Percentiles rank a stretch among this genome's conserved stretches.
These are phyloP conservation scores for Drosophila subquinaria DNA, from an alignment of 2,888 invertebrate species.

Conservation along the genomic window DNA sequence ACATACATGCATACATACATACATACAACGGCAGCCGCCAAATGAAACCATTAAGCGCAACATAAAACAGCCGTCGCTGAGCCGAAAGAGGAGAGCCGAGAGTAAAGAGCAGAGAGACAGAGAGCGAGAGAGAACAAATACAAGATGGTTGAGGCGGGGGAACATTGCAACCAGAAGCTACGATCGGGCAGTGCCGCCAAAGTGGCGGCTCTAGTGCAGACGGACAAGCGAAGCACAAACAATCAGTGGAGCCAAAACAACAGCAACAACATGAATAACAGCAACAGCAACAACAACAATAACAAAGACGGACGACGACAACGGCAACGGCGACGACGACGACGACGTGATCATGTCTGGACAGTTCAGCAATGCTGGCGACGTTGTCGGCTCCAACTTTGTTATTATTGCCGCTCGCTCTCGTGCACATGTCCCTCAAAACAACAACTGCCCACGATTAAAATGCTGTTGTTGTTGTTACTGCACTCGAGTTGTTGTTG, in stretches of 20 bases:
- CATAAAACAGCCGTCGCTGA: constrained; percentile 57
- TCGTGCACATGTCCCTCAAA: constrained; percentile 62
- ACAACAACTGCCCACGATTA: constrained; percentile 55
- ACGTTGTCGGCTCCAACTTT: constrained; percentile 76
- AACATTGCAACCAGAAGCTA: constrained; percentile 75
- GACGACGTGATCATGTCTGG: constrained; percentile 77
- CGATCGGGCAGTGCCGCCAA: constrained; percentile 74
- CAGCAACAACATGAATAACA: constrained; percentile 43
- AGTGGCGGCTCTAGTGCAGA: constrained; percentile 72
- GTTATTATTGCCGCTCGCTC: constrained; percentile 71
- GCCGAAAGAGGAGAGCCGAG: constrained; percentile 6
- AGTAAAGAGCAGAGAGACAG: constrained; percentile 13
- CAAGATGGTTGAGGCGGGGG: constrained; percentile 17
- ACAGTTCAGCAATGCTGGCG: constrained; percentile 73
- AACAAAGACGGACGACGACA: constrained; percentile 55
- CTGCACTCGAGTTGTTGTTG: constrained; percentile 33
- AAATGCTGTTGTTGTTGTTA: constrained; percentile 33
- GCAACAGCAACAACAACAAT: constrained; percentile 30
- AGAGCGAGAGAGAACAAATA: constrained; percentile 5
- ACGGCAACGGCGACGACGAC: constrained; percentile 58
- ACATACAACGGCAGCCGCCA: constrained; percentile 43
- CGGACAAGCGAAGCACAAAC: constrained; percentile 63
- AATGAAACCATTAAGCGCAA: constrained; percentile 78
- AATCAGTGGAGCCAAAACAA: constrained; percentile 58
- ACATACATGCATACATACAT: constrained; percentile 2